Percentiles rank a stretch among this genome's conserved stretches.
Evolutionary conservation across 2,113 vertebrate genomes (phyloP).

Genomic region (Phoxinus phoxinus): DNA sequence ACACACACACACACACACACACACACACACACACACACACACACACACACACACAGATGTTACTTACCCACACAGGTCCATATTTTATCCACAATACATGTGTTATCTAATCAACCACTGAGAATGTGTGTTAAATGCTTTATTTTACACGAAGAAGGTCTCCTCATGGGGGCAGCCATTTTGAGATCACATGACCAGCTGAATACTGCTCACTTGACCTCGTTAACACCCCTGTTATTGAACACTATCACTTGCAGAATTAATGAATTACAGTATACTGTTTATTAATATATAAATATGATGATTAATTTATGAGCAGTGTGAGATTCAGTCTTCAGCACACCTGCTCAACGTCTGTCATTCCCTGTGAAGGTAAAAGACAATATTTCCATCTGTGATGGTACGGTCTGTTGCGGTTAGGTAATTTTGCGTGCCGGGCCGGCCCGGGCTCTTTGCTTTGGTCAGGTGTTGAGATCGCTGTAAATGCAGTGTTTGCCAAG

Average conservation of each 20-base stretch:
- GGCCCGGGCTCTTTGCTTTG: not conserved
- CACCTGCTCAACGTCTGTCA: not conserved
- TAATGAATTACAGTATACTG: no score
- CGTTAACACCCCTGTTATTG: not conserved
- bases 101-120: no score
- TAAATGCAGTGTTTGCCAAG: slow-evolving; percentile 40
- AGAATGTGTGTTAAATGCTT: no score
- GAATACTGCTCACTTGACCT: not conserved
- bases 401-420: slow-evolving; percentile 38
- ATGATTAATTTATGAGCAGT: slow-evolving; percentile 33
- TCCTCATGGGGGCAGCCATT: not conserved
- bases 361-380: not conserved
- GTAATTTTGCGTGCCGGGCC: slow-evolving; percentile 28
- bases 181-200: not conserved
- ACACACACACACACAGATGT: no score
- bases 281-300: not conserved
- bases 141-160: not conserved
- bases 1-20: no score
- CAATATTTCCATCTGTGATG: slow-evolving; percentile 18
- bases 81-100: not conserved
- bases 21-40: no score
- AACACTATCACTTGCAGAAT: not conserved
- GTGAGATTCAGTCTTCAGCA: not conserved
- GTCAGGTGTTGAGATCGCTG: slow-evolving; percentile 22
- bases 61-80: not conserved